Percentiles rank a stretch among this genome's conserved stretches.
Evolutionary conservation across 2,797 vertebrate genomes (phyloP).

Genomic region (Clarias fuscus): DNA sequence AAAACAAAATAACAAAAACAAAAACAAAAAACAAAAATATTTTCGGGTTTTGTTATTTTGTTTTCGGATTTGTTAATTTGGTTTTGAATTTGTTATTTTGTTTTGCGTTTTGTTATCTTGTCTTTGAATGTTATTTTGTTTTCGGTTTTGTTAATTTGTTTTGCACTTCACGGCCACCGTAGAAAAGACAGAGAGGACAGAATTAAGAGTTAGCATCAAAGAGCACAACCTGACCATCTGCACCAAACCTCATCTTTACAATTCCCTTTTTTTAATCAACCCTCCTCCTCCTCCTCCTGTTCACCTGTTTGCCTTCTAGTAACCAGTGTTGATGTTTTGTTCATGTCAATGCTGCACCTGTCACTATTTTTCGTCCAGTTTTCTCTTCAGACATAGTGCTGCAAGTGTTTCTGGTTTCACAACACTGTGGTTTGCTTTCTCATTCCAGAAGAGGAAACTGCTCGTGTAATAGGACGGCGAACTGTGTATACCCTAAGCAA

Average conservation of each 20-base stretch:
- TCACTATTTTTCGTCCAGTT: neutral
- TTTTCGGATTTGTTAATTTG: no score
- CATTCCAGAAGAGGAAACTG: slow-evolving; percentile 17
- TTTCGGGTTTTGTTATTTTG: no score
- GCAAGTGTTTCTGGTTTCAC: slow-evolving; percentile 6
- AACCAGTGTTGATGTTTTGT: slow-evolving; percentile 2
- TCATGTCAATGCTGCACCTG: neutral
- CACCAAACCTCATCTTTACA: slow-evolving; percentile 40
- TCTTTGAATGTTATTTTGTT: no score
- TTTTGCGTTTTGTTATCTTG: no score
- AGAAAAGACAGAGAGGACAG: slow-evolving; percentile 44
- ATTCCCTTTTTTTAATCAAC: slow-evolving; percentile 6
- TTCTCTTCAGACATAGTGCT: neutral
- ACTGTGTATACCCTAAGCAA: neutral
- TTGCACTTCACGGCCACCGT: no score
- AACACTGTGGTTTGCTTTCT: slow-evolving; percentile 6
- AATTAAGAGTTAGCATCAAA: slow-evolving; percentile 30
- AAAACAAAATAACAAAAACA: no score
- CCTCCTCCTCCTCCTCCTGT: slow-evolving; percentile 15
- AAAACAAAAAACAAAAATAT: no score
- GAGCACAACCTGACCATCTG: slow-evolving; percentile 64
- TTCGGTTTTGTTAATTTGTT: no score
- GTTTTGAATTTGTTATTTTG: no score
- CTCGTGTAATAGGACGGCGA: neutral
- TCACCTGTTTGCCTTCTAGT: slow-evolving; percentile 15